These are phyloP conservation scores for Crotalus viridis DNA, from an alignment of 2,113 vertebrate species.

Conservation along the genomic window DNA sequence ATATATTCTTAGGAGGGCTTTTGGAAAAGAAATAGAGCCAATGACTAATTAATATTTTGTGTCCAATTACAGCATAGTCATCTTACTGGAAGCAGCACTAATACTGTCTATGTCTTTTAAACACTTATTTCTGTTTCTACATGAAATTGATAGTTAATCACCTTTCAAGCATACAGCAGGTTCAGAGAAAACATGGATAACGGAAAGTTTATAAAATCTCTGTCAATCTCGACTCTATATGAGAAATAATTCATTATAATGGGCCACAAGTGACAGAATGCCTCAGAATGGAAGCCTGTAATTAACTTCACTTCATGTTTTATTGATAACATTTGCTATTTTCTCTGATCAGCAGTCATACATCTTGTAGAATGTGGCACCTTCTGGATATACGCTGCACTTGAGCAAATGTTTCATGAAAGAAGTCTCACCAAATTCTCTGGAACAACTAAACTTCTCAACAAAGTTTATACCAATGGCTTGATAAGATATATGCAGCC, in stretches of 20 bases:
- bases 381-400: slow-evolving; percentile 37
- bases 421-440: background rate
- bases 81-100: slow-evolving; percentile 66
- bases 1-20: slow-evolving; percentile 29
- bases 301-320: slow-evolving; percentile 73
- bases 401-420: slow-evolving; percentile 10
- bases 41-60: slow-evolving; percentile 70
- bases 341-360: slow-evolving; percentile 52
- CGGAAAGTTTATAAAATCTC: slow-evolving; percentile 73
- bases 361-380: slow-evolving; percentile 43
- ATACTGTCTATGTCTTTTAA: slow-evolving; percentile 73
- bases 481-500: background rate
- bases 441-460: background rate
- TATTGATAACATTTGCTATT: slow-evolving; percentile 70
- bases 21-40: slow-evolving; percentile 37
- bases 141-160: slow-evolving; percentile 74
- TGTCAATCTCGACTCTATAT: slow-evolving; percentile 70
- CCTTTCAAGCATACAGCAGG: slow-evolving; percentile 65
- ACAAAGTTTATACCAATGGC: background rate
- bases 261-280: slow-evolving; percentile 55
- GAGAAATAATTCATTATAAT: slow-evolving; percentile 73
- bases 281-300: slow-evolving; percentile 66
- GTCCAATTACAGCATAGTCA: slow-evolving; percentile 68
- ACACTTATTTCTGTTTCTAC: slow-evolving; percentile 68
- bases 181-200: slow-evolving; percentile 63